Evolutionary conservation across 2,113 vertebrate species (phyloP).

Genomic region (Melierax canorus): DNA sequence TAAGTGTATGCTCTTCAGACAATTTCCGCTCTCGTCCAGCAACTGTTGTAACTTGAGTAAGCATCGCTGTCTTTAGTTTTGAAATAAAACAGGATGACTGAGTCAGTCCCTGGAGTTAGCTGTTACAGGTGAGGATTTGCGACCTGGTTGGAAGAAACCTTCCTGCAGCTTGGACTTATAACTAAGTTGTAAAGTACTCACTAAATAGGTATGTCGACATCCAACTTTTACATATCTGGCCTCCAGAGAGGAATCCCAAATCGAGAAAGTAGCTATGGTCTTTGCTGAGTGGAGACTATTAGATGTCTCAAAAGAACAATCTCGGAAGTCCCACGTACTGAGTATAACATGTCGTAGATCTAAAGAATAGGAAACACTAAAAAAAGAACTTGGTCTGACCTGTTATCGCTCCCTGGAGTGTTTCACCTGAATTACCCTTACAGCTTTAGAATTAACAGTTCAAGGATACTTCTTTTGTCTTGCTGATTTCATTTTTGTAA

Average conservation of each 20-base stretch:
- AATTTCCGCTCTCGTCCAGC: background rate
- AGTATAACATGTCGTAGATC: background rate
- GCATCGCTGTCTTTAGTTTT: background rate
- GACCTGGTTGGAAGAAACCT: background rate
- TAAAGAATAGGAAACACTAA: background rate
- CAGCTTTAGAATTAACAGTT: background rate
- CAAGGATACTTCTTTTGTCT: background rate
- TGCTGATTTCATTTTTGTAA: background rate
- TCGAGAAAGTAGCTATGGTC: background rate
- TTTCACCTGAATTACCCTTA: background rate
- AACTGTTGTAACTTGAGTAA: background rate
- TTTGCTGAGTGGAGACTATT: background rate
- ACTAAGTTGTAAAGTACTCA: background rate
- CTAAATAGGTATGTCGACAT: background rate
- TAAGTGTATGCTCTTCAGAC: background rate
- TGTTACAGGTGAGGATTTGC: background rate
- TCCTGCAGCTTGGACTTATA: background rate
- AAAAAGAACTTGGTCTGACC: background rate
- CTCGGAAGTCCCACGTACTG: background rate
- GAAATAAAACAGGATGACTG: background rate
- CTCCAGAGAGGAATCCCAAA: background rate
- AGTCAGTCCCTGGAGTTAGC: background rate
- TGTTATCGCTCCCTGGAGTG: background rate
- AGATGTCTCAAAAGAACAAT: background rate
- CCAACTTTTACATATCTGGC: background rate